Evolutionary conservation across 2,888 invertebrate genomes (phyloP), one percentile per base, ranked within the genome.

Genomic region (Ornithoptera alexandrae): DNA sequence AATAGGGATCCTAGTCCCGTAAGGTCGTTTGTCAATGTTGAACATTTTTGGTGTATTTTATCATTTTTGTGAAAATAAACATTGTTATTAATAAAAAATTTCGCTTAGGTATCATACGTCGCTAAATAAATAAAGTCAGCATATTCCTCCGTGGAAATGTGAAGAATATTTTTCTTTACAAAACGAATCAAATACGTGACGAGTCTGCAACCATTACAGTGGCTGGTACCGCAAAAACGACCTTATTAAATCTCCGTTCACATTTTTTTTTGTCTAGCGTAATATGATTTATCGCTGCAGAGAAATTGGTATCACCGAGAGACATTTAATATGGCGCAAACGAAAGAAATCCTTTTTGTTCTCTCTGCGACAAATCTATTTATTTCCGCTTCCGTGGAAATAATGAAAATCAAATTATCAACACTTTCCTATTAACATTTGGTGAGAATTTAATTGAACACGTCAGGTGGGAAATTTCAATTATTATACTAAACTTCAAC

Each of bases 181-280:
- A 67, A 62, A 67, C 62, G 62, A 67, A 67, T 67, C 62, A 67
- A 58, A 67, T 62, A 67, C 62, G 62, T 56, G 62, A 67, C 57
- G 62, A 62, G 57, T 67, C 22, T 46, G 67, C 57, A 62, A 62
- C 30, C 62, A 24, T 67, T 42, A 67, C 56, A 15, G 56, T 62
- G 42, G 61, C 39, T 62, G 62, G 56, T 57, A 62, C 62, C 62
- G 62, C 61, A 30, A 42, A 62, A 67, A 58, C 24, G 30, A 62
- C 57, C 42, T 67, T 62, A 67, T 67, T 67, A 67, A 67, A 67
- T 67, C 62, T 62, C 46, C 62, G 62, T 62, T 57, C 67, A 24
- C 57, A 24, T 62, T 67, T 62, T 62, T 66, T 30, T 46, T 46
- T 53, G 53, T 42, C 66, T 62, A 24, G 18, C 56, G 24, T 30